Conservation (phyloP, 2,113 vertebrate genomes). For the Glaucidium brasilianum region DNA sequence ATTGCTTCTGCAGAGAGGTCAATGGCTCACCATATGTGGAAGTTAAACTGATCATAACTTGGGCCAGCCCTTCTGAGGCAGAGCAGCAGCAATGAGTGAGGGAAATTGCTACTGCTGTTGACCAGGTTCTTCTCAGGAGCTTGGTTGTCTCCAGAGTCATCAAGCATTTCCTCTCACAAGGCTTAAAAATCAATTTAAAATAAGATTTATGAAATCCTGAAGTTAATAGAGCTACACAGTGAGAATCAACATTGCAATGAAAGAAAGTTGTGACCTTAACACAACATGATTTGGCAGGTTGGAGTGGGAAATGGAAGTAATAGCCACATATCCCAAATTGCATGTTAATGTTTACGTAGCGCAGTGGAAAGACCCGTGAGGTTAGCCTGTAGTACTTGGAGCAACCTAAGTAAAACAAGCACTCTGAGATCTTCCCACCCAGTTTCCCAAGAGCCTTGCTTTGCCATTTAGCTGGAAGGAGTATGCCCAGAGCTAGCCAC, state of each 20-base stretch:
- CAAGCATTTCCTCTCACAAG: background rate
- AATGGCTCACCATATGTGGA: background rate
- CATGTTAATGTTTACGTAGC: fast-evolving
- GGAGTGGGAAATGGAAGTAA: background rate
- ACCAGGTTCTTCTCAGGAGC: background rate
- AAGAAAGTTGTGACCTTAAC: background rate
- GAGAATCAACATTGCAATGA: background rate
- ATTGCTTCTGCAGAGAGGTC: background rate
- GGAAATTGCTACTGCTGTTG: background rate
- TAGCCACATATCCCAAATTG: background rate
- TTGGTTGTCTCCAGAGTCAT: background rate
- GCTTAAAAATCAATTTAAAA: background rate
- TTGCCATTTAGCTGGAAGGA: background rate
- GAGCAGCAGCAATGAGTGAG: background rate
- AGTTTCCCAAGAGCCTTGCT: background rate
- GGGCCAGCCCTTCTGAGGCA: background rate
- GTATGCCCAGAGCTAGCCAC: background rate
- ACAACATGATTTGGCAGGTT: background rate
- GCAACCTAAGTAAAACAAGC: background rate
- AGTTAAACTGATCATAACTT: background rate
- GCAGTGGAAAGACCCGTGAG: background rate
- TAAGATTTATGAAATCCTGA: background rate
- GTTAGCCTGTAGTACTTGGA: background rate
- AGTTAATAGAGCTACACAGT: background rate
- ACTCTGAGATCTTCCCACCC: background rate